Evolutionary conservation across 1,140 invertebrate genomes (phyloP), one percentile per base, ranked within the genome.

Genomic region (Lepeophtheirus salmonis): DNA sequence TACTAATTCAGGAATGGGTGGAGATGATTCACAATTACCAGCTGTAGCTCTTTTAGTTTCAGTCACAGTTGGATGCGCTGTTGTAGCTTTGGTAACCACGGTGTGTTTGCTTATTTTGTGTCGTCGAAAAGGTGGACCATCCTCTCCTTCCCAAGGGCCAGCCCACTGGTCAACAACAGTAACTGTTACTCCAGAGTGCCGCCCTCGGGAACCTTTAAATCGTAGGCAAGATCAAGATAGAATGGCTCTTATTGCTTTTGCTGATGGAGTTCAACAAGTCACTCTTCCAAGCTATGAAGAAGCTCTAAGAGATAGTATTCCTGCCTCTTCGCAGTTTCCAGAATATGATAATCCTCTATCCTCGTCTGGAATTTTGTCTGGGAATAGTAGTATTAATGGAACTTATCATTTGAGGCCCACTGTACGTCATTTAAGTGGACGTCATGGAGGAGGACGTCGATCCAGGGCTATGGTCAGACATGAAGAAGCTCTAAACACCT

Each of bases 201-300:
- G 30, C 21, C 23, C 16, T 18, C 56, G 56, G 30, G 56, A 57
- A n/a, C 16, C 56, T 16, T 23, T 60, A n/a, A 13, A 14, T 21
- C 17, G 23, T 13, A 1, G 18, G 20, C 41, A 60, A 10, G 49
- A 60, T 4, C 57, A 52, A 16, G 59, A 61, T 53, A 21, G 59
- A 61, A 50, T 61, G 50, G 59, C 59, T 17, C 50, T 61, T 10
- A 61, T 61, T 55, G 59, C 59, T 26, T 61, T 61, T 61, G 59
- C 59, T 2, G 59, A 61, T 41, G 55, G 55, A 2, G 26, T 57
- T 1, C 55, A 57, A 21, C 55, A 57, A 41, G 55, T 57, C 4
- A 57, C 55, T 10, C 55, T 57, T 1, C 55, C 55, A 1, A 57
- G 55, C 16, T 57, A 57, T 25, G 55, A 57, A 18, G 55, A 57